Base-by-base conservation (phyloP, 1,140 invertebrate species). In the Nymphalis io region DNA sequence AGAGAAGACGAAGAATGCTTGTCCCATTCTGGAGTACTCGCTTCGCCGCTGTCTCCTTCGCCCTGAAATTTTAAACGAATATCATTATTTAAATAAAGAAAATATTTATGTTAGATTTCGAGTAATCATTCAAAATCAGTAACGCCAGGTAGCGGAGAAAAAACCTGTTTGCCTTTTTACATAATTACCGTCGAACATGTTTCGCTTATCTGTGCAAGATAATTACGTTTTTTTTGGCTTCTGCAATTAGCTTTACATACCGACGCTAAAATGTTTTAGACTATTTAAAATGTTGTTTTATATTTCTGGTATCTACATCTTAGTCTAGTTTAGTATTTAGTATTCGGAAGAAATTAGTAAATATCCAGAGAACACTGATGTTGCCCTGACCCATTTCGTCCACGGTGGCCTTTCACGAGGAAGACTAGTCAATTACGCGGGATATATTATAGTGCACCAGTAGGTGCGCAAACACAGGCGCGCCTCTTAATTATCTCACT, bases 1-100 rank as follows among this genome's bases (percentile, higher is more conserved):
- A 96, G 93, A 23, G 96, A 97, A 62, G 95, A 95, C 16, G 94
- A 94, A 23, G 96, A 97, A 82, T 96, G 95, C 83, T 97, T 97
- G 80, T 97, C 97, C 97, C 97, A 98, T 73, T 97, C 96, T 2
- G 95, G 95, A 0, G 94, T 94, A 40, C 94, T 93, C 62, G 92
- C 91, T 16, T 94, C 93, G 33, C 94, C 93, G 74, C 93, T 94
- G 72, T 94, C 93, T 18, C 91, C 92, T 57, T 92, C 88, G 60
- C 86, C 88, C 88, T 89, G 69, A 2, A 65, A 66, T 27, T 33
- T 21, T 27, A 15, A 21, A 27, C 12, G 13, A 11, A 44, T 13
- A 48, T 48, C 16, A 60, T 40, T 27, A 12, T 42, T 23, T 18
- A 39, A 16, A 15, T 42, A 42, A 44, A 12, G 1, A 15, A 60